Evolutionary conservation across 2,797 vertebrate genomes (phyloP).

Genomic region (Pempheris klunzingeri): DNA sequence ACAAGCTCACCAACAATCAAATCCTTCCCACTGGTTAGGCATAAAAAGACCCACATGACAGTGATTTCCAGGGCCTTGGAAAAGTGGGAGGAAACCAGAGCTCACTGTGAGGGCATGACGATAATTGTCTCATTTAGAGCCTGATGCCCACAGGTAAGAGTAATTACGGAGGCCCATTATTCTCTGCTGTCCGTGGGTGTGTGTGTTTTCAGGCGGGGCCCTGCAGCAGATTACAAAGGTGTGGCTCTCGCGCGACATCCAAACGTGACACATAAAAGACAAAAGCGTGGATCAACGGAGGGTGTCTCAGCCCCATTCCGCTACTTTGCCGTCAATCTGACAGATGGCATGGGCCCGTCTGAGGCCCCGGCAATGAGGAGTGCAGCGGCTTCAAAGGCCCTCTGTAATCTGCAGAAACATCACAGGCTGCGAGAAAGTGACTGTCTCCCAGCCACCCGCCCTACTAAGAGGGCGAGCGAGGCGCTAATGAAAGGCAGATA

Average conservation of each 20-base stretch:
- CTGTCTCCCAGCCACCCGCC: slow-evolving; percentile 94
- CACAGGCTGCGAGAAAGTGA: slow-evolving; percentile 97
- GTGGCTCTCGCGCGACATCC: slow-evolving; percentile 87
- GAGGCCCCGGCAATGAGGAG: slow-evolving; percentile 92
- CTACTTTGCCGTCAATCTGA: slow-evolving; percentile 93
- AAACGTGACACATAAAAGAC: slow-evolving; percentile 94
- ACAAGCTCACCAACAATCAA: slow-evolving; percentile 56
- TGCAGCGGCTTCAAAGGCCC: slow-evolving; percentile 97
- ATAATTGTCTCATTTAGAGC: slow-evolving; percentile 85
- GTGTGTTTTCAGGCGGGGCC: slow-evolving; percentile 81
- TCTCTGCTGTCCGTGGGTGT: slow-evolving; percentile 61
- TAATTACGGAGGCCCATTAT: slow-evolving; percentile 82
- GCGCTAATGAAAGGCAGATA: slow-evolving; percentile 99
- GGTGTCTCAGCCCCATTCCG: slow-evolving; percentile 94
- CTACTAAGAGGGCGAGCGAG: slow-evolving; percentile 93
- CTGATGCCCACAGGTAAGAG: slow-evolving; percentile 84
- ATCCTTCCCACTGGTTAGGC: slow-evolving; percentile 61
- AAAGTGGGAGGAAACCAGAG: slow-evolving; percentile 60
- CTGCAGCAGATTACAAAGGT: slow-evolving; percentile 92
- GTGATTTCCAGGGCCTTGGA: slow-evolving; percentile 60
- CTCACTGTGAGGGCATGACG: slow-evolving; percentile 60
- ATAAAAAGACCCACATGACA: slow-evolving; percentile 63
- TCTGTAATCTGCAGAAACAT: slow-evolving; percentile 99
- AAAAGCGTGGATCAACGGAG: slow-evolving; percentile 94
- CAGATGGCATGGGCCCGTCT: slow-evolving; percentile 96